Base-by-base conservation (phyloP, 2,797 vertebrate genomes). In the Coccyzus lansbergi region DNA sequence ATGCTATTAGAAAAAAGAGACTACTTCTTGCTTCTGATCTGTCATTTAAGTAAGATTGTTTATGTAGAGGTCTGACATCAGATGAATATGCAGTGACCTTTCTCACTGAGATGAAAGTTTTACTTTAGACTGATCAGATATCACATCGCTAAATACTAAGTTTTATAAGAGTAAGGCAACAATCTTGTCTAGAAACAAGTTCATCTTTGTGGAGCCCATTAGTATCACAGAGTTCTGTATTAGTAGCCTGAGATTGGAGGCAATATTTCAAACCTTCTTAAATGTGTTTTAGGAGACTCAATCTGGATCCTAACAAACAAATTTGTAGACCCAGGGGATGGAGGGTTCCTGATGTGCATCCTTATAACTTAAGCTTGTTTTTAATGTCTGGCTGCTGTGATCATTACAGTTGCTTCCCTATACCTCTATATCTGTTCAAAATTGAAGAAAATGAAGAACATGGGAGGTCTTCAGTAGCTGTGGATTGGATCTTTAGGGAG, bases 21-120 rank as follows among this genome's bases (percentile, higher is more conserved):
- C 52, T 76, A 77, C 64, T 91, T 95, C 86, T 96, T 95, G 90
- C 85, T 96, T 87, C 92, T 96, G 89, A 91, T 95, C 95, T 82
- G 83, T 87, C 74, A 76, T 79, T 93, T 95, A 92, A 70, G 70
- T 83, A 88, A 91, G 56, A 63, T 91, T 95, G 95, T 97, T 96
- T 94, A 87, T 92, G 70, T 79, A 33, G 53, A 89, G 89, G 62
- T 83, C 82, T 95, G 88, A 95, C 88, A 93, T 70, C 83, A 96
- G 86, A 93, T 85, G 96, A 92, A 87, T 91, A 71, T 75, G 86
- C 52, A 92, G 89, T 86, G 91, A 94, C 90, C 76, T 92, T 83
- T 95, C 92, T 92, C 70, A n/a, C 81, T 81, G 91, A 95, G 90
- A 77, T 94, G 81, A 95, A 97, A 91, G 64, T 88, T 96, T 89